A percentile compares a stretch with the other conserved stretches of the same genome.
These are phyloP conservation scores for Microcaecilia unicolor DNA, from an alignment of 2,797 vertebrate genomes.

Conservation along the genomic window DNA sequence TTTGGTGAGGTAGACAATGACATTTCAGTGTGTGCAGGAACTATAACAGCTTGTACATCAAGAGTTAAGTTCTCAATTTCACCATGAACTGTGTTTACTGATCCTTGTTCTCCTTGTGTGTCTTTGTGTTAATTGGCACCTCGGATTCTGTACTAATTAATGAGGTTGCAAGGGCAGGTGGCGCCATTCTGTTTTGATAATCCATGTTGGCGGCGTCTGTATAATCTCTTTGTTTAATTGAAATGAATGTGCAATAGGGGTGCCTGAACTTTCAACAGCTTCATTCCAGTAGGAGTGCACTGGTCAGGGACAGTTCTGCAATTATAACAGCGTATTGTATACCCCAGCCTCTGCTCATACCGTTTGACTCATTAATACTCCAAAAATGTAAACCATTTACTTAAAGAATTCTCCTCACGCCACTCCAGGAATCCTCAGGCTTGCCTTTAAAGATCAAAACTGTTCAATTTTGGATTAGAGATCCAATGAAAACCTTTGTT, in stretches of 20 bases:
- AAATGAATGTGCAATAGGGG: slow-evolving; percentile 60
- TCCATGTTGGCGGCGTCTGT: slow-evolving; percentile 71
- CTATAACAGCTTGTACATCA: neutral
- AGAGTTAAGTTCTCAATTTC: slow-evolving; percentile 46
- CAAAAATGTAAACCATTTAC: slow-evolving; percentile 1
- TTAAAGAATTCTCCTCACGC: neutral
- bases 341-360: slow-evolving; percentile 16
- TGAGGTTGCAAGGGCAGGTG: slow-evolving; percentile 72
- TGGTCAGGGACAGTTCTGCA: slow-evolving; percentile 33
- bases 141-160: slow-evolving; percentile 61
- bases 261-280: slow-evolving; percentile 69
- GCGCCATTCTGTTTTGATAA: slow-evolving; percentile 66
- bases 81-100: slow-evolving; percentile 40
- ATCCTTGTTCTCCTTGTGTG: slow-evolving; percentile 24
- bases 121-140: slow-evolving; percentile 62
- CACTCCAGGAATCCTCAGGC: neutral
- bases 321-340: neutral
- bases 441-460: neutral
- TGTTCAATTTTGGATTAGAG: too few relatives aligned
- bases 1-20: too few relatives aligned
- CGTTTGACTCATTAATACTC: slow-evolving; percentile 6
- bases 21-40: neutral
- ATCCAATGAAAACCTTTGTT: slow-evolving; percentile 8
- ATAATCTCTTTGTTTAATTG: slow-evolving; percentile 76
- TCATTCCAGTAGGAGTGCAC: slow-evolving; percentile 34